These are phyloP conservation scores for Sula dactylatra DNA, from an alignment of 2,113 vertebrate species.

Conservation along the genomic window DNA sequence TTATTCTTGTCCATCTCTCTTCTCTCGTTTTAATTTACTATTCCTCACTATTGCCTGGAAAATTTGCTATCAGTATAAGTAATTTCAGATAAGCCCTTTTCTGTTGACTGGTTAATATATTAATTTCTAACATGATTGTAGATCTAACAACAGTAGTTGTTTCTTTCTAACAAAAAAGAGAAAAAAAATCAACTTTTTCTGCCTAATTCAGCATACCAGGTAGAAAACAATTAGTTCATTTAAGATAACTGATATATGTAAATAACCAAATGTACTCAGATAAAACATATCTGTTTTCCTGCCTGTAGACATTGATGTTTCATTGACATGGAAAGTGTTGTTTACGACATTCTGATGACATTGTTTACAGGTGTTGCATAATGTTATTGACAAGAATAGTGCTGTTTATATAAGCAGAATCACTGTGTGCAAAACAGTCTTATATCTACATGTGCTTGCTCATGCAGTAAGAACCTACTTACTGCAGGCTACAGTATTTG, in stretches of 20 bases:
- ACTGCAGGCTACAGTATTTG: not conserved
- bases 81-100: slow-evolving; percentile 37
- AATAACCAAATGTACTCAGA: not conserved
- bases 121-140: slow-evolving; percentile 3
- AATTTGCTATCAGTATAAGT: slow-evolving; percentile 18
- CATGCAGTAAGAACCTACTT: slow-evolving; percentile 11
- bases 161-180: not conserved
- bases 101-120: not conserved
- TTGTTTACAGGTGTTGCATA: not conserved
- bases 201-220: not conserved
- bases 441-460: not conserved
- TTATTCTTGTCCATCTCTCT: not conserved
- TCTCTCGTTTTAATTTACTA: not conserved
- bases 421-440: not conserved
- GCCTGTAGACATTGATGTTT: not conserved
- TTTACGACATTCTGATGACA: not conserved
- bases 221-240: not conserved
- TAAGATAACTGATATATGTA: not conserved
- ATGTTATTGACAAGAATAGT: not conserved
- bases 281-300: not conserved
- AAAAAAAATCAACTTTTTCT: not conserved
- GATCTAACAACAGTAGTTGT: not conserved
- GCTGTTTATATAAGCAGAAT: slow-evolving; percentile 16
- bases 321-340: not conserved
- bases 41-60: not conserved